Base-by-base conservation (phyloP, 2,888 invertebrate species). In the Pollenia labialis region DNA sequence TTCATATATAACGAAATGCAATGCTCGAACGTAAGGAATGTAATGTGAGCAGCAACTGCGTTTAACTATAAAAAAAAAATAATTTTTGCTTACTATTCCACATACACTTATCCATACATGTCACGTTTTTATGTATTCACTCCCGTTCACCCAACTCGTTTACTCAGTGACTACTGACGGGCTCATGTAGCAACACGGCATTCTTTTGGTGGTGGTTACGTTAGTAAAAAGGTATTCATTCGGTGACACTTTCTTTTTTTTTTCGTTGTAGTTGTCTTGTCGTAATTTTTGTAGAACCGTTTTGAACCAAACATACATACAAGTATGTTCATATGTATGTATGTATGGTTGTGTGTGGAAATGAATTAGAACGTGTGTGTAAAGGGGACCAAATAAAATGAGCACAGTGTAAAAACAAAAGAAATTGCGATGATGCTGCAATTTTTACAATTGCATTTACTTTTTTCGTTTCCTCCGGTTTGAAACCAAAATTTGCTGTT, bases 31-130 rank as follows among this genome's bases (percentile, higher is more conserved):
- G 66, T 72, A 60, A 81, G 69, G 50, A 72, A 69, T 85, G 81
- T 91, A 92, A 91, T 92, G 90, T 90, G 89, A 92, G 90, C 91
- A 91, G 89, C 91, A 90, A 90, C 91, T 91, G 91, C 91, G 90
- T 91, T 92, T 89, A 90, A 89, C 46, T 75, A 69, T 71, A 75
- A 81, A 75, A 80, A 76, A 56, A 79, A 68, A 80, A 64, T 40
- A 82, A 68, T 74, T 32, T 44, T 64, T 72, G 23, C 54, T 60
- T 74, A 56, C 44, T 46, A 58, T 66, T 50, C 14, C 12, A 69
- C 46, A 66, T n/a, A 56, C 48, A 56, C 4, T 10, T 2, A 18
- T n/a, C 32, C 16, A 58, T 46, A 32, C 14, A 42, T 44, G 18
- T 14, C 42, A 44, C 11, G 9, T 40, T 18, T 11, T 44, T 52